Conservation (phyloP, 2,113 vertebrate species). For the Pyrgilauda ruficollis region DNA sequence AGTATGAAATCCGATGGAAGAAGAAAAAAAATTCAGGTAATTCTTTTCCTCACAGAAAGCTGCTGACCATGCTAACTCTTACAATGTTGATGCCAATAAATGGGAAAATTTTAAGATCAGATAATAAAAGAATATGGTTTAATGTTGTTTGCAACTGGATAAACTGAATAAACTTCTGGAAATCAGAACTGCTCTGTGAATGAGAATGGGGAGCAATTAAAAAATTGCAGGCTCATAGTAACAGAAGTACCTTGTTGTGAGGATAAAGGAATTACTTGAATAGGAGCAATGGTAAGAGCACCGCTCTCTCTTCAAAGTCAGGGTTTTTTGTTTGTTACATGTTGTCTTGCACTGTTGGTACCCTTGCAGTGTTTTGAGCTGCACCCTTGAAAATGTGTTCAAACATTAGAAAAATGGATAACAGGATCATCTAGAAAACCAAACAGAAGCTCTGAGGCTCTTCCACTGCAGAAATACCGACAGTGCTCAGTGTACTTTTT, state of each 20-base stretch:
- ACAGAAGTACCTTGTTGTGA: not conserved
- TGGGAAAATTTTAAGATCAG: not conserved
- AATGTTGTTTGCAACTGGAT: not conserved
- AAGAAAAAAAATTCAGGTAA: not conserved
- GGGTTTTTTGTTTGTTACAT: rapidly evolving
- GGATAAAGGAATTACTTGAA: not conserved
- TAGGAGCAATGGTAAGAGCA: not conserved
- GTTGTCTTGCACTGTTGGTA: not conserved
- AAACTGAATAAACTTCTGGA: not conserved
- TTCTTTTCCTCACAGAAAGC: not conserved
- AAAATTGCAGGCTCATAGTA: not conserved
- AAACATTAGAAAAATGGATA: not conserved
- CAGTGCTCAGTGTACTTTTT: rapidly evolving
- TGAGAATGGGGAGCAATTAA: not conserved
- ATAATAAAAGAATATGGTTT: not conserved
- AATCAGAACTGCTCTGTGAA: not conserved
- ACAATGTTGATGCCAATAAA: not conserved
- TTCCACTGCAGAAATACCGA: rapidly evolving
- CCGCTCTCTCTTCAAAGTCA: not conserved
- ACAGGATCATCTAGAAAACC: not conserved
- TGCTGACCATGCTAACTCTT: not conserved
- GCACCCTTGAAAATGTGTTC: not conserved
- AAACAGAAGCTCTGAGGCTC: not conserved
- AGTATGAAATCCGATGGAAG: not conserved
- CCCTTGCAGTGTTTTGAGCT: not conserved